Evolutionary conservation across 2,113 vertebrate genomes (phyloP), one percentile per base, ranked within the genome.

Genomic region (Hyperopisus bebe): DNA sequence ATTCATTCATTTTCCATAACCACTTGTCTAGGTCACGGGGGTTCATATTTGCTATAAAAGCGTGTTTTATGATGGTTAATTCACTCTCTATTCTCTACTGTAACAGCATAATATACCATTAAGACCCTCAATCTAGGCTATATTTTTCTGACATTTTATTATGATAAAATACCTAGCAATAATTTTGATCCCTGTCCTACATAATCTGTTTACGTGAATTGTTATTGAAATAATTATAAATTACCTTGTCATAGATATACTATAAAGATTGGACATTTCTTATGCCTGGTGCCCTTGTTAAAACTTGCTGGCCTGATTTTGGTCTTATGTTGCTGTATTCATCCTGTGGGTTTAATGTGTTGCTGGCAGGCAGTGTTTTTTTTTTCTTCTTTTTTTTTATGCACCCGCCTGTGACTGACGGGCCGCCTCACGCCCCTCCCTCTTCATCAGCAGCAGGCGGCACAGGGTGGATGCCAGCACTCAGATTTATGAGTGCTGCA

Each of bases 401-500:
- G 58, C 58, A 3, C 58, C 2, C 1, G 9, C 24, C 58, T 1
- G 3, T 51, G n/a, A 35, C 15, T 77, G 66, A 8, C 15, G 35
- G 66, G 5, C 66, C 8, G 21, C 39, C 39, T 70, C 48, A 58
- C 82, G 27, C 80, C 35, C 87, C 48, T 46, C 42, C 88, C 50
- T 8, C 5, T 39, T 55, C 70, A 13, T 82, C 74, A 55, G 89
- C 83, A 70, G 66, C 42, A 80, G 70, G 70, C 80, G 58, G 70
- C 17, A 10, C 10, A 27, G 48, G 62, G 44, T 13, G 24, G 50
- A 82, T 51, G 87, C 86, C 50, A 88, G 91, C 86, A 19, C 8
- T 44, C 89, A 90, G 91, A 93, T 93, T 93, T 91, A 93, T 89
- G 77, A 85, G 88, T 50, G 86, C 92, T 92, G 91, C 93, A 92